Evolutionary conservation across 2,113 vertebrate species (phyloP).

Genomic region (Herpetotheres cachinnans): DNA sequence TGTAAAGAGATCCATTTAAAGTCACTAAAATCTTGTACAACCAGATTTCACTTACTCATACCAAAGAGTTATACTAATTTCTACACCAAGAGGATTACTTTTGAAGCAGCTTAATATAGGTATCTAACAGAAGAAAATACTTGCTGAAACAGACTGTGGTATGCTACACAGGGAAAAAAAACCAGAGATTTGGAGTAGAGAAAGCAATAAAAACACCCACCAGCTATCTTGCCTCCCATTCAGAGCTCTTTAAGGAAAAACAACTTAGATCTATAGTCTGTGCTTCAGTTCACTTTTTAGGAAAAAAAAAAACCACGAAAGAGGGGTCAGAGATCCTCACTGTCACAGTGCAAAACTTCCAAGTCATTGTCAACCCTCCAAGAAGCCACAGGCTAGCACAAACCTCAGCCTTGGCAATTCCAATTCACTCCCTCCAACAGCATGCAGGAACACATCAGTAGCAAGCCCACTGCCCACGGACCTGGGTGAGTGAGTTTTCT

Average conservation of each 20-base stretch:
- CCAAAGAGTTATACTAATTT: not conserved
- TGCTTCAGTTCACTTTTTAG: not conserved
- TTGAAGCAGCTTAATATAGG: not conserved
- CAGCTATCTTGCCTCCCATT: not conserved
- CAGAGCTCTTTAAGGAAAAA: not conserved
- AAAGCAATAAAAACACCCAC: not conserved
- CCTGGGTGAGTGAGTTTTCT: not conserved
- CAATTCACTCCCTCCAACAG: not conserved
- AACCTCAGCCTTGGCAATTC: not conserved
- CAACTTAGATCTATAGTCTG: not conserved
- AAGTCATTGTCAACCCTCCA: not conserved
- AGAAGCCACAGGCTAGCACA: not conserved
- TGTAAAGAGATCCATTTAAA: not conserved
- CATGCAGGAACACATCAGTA: not conserved
- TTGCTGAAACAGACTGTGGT: not conserved
- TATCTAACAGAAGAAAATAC: not conserved
- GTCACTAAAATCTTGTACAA: not conserved
- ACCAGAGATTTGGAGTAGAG: not conserved
- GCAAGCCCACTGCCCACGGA: not conserved
- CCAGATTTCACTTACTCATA: not conserved
- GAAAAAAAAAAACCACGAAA: not conserved
- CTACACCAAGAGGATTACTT: not conserved
- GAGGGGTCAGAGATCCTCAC: not conserved
- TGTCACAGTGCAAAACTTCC: not conserved
- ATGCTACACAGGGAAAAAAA: not conserved